Evolutionary conservation across 2,113 vertebrate genomes (phyloP), one percentile per base, ranked within the genome.

Genomic region (Spheniscus mendiculus): DNA sequence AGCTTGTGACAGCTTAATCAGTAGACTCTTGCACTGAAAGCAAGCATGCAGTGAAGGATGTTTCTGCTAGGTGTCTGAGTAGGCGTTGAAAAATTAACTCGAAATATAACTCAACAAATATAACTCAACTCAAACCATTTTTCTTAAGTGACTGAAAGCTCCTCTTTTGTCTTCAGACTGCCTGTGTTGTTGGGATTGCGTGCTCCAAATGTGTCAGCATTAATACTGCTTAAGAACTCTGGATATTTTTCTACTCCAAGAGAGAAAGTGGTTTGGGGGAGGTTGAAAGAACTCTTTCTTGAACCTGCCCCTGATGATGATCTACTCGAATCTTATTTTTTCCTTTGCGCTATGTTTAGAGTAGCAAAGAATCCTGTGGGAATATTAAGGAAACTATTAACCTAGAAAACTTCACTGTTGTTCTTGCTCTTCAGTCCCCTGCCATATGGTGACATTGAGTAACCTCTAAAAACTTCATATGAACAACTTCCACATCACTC

Each of bases 341-440:
- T 86, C 74, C 91, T 95, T 90, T 90, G 70, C 0, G 45, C 96
- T 97, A 97, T 96, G 87, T 97, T 97, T 97, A 96, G 95, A 96
- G 81, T 73, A 87, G 45, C 32, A 29, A 95, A 44, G 71, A 95
- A 77, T 94, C 97, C 95, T 71, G 12, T 89, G 91, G 94, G 96
- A 96, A 94, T 97, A 97, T 90, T 73, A 83, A 96, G 97, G 96
- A 97, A 97, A 90, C 93, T 90, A 93, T 96, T 96, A 97, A 96
- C 93, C 78, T 88, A 97, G 91, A 96, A 97, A 95, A 94, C 66
- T 96, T 85, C 53, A 58, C 73, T 94, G 93, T 86, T 94, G 47
- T 82, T 93, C 94, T 94, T 91, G 95, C 74, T 93, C 38, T 80
- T 91, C 52, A 73, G 58, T 81, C 66, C 53, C 34, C 71, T 71